Evolutionary conservation across 2,113 vertebrate genomes (phyloP), one percentile per base, ranked within the genome.

Genomic region (Malaclemys terrapin): DNA sequence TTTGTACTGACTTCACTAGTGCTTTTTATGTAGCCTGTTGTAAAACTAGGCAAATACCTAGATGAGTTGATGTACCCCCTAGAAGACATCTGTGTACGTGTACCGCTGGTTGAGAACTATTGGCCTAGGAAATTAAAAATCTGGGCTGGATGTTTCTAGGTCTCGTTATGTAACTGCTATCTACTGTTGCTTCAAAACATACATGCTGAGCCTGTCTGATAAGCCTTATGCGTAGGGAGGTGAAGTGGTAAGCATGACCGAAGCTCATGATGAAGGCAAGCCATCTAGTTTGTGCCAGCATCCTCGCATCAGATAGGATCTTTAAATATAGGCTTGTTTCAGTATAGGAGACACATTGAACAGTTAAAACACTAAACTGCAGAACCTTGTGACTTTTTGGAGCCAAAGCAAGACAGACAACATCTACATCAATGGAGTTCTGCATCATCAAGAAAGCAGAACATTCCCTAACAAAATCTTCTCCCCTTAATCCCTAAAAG

Each of bases 181-280:
- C 80, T 91, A 81, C 47, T 88, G 35, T 8, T 49, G 80, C 49
- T 35, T 38, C 29, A 17, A n/a, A 87, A 84, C 0, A 0, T 25
- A 62, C 54, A 31, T n/a, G 38, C 79, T 72, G 9, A 2, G 2
- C 13, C n/a, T 1, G 1, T 1, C 10, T 25, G 20, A 78, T 0
- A 42, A 72, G 4, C 2, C 72, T 35, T 87, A 50, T 75, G 45
- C 29, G n/a, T 31, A 35, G 8, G 49, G 12, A 31, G 57, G 10
- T 52, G 31, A 38, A 84, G 25, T 90, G 72, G 72, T 12, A 52
- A 90, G 47, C n/a, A 84, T 84, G 5, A n/a, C 49, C 7, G 47
- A 78, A 25, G 42, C 42, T 27, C 75, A 27, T 4, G 42, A 49
- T 50, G 11, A 45, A 47, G 25, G 75, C 22, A 47, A 47, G 24